Evolutionary conservation across 2,888 invertebrate genomes (phyloP).

Genomic region (Drosophila bunnanda): DNA sequence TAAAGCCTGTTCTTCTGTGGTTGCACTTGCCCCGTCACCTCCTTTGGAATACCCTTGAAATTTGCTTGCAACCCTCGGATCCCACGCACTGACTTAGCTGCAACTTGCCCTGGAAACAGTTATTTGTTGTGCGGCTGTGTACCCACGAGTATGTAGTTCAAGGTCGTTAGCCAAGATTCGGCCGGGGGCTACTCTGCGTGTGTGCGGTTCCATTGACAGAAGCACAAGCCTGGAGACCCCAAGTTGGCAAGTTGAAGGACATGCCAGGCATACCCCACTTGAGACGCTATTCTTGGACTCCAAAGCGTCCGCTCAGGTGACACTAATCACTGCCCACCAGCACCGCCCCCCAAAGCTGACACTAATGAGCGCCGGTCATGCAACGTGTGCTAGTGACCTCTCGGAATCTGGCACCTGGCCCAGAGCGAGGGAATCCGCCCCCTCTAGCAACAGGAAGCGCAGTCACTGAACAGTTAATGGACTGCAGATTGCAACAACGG

Average conservation of each 20-base stretch:
- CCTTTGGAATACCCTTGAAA: constrained; percentile 11
- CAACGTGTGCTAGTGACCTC: constrained; percentile 59
- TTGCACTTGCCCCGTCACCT: constrained; percentile 10
- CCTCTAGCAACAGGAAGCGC: constrained; percentile 68
- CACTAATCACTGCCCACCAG: constrained; percentile 32
- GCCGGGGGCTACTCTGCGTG: not conserved
- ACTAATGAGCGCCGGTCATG: constrained; percentile 58
- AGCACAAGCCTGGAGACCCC: constrained; percentile 7
- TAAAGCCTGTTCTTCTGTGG: not conserved
- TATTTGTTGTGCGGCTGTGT: constrained; percentile 25
- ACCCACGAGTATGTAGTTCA: constrained; percentile 66
- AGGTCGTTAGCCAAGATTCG: constrained; percentile 52
- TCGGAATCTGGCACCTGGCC: constrained; percentile 57
- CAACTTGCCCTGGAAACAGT: constrained; percentile 49
- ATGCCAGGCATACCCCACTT: constrained; percentile 28
- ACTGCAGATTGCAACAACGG: constrained; percentile 52
- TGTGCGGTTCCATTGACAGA: constrained; percentile 1
- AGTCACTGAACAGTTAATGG: constrained; percentile 76
- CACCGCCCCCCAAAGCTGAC: constrained; percentile 32
- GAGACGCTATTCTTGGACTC: constrained; percentile 50
- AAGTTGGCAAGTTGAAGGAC: constrained; percentile 47
- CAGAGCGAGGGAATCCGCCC: constrained; percentile 18
- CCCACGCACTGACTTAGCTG: constrained; percentile 61
- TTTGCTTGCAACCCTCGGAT: constrained; percentile 28
- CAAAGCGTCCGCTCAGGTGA: constrained; percentile 38